phyloP scores from a whole-genome alignment of 2,888 invertebrate genomes.

The Caprella mutica region DNA sequence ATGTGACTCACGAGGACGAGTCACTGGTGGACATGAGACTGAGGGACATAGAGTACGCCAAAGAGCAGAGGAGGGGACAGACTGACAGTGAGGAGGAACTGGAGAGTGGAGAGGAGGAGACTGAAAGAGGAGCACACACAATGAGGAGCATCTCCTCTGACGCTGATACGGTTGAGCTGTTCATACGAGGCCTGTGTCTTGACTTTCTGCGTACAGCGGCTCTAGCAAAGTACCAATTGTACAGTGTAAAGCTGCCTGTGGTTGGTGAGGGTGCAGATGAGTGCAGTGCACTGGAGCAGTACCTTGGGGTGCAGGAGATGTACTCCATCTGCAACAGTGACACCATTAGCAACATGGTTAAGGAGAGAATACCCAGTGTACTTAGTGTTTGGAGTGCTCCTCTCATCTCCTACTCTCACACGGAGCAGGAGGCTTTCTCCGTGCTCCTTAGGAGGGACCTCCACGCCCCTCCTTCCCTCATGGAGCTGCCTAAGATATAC shows the following conservation, averaged over 20 bases:
- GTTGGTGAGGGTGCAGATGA: constrained; percentile 48
- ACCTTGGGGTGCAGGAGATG: constrained; percentile 60
- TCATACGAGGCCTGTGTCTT: constrained; percentile 65
- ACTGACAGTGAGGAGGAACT: not conserved
- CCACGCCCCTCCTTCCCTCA: constrained; percentile 49
- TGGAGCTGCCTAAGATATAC: constrained; percentile 76
- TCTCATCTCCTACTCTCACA: not conserved
- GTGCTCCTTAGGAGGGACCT: not conserved
- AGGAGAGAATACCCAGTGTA: constrained; percentile 17
- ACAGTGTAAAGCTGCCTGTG: constrained; percentile 48
- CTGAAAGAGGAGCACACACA: no score
- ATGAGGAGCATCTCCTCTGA: no score
- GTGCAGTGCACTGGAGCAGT: constrained; percentile 64
- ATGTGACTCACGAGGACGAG: not conserved
- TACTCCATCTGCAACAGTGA: constrained; percentile 53
- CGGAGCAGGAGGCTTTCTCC: not conserved
- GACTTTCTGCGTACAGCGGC: constrained; percentile 75
- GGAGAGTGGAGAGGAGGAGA: constrained; percentile 1
- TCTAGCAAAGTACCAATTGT: constrained; percentile 63
- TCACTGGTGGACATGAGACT: not conserved
- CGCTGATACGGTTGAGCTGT: constrained; percentile 40
- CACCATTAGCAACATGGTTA: not conserved
- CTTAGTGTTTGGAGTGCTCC: constrained; percentile 9
- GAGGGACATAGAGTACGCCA: not conserved
- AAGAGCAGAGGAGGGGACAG: not conserved